Base-by-base conservation (phyloP, 2,797 vertebrate species). In the Fratercula arctica region DNA sequence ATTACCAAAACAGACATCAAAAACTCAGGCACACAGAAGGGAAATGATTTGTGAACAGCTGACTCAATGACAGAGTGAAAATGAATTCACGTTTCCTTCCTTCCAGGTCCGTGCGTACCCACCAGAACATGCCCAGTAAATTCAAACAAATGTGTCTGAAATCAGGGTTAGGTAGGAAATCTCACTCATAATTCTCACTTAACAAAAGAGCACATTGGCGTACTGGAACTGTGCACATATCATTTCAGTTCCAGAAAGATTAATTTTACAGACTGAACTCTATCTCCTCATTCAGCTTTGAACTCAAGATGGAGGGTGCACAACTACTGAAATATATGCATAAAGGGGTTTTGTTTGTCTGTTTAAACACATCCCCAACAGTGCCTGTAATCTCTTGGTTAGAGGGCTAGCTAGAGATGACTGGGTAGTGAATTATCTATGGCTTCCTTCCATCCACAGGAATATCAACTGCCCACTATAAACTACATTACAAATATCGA, bases 401-500 rank as follows among this genome's bases (percentile, higher is more conserved):
- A 79, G 21, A 69, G 54, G 56, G 6, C 66, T 8, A 90, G 94
- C 33, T 86, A 75, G 60, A 95, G 68, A 86, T 84, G 15, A 87
- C n/a, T 33, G 23, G 57, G 12, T 77, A 89, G 81, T 63, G 76
- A 96, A 94, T 90, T 94, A 87, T n/a, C 45, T 57, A 51, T 39
- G 45, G 31, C 70, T 76, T 93, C 33, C 39, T 43, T 14, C 64
- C 46, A 89, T 51, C 54, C 69, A 92, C 39, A 68, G 46, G 57
- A 67, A 73, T 72, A 95, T 93, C 51, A 92, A 79, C 37, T 93
- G 72, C 20, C 35, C 26, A 25, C 37, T 73, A 80, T 79, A 86
- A 95, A 51, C 60, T 80, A 85, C 31, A 73, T 46, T 77, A 96
- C 76, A 95, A 93, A 95, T 94, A 89, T 17, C 46, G 3, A 9